Percentiles rank a stretch among this genome's conserved stretches.
Conservation (phyloP, 53 echinoderm and acorn worm species). For the Echinarachnius parma region DNA sequence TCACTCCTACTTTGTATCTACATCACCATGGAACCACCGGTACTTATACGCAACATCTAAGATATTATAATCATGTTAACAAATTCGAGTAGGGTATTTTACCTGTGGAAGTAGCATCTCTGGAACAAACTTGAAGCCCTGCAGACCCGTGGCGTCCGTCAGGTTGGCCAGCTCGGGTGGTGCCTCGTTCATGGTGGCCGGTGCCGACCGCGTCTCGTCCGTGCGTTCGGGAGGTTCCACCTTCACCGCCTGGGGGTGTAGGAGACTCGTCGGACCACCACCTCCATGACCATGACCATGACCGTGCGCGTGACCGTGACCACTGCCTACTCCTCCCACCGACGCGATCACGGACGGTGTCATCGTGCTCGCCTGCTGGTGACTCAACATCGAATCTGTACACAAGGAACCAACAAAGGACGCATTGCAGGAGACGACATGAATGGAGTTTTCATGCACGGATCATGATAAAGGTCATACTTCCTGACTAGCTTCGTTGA, state of each 20-base stretch:
- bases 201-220: constrained; percentile 14
- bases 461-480: too few relatives aligned
- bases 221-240: constrained; percentile 41
- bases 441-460: too few relatives aligned
- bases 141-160: constrained; percentile 67
- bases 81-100: too few relatives aligned
- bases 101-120: constrained; percentile 70
- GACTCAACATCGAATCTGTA: constrained; percentile 24
- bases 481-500: too few relatives aligned
- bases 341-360: neutral
- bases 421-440: too few relatives aligned
- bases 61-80: too few relatives aligned
- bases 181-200: constrained; percentile 23
- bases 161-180: constrained; percentile 66
- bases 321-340: neutral
- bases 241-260: constrained; percentile 43
- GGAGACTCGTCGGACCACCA: neutral
- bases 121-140: constrained; percentile 69
- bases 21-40: too few relatives aligned
- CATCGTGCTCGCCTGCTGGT: constrained; percentile 19
- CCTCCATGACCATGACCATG: neutral
- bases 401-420: too few relatives aligned
- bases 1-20: too few relatives aligned
- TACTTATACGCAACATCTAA: too few relatives aligned
- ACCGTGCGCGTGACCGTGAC: neutral